Percentiles rank a stretch among this genome's conserved stretches.
phyloP scores from a whole-genome alignment of 2,113 vertebrate species.

The Myrmecophaga tridactyla region DNA sequence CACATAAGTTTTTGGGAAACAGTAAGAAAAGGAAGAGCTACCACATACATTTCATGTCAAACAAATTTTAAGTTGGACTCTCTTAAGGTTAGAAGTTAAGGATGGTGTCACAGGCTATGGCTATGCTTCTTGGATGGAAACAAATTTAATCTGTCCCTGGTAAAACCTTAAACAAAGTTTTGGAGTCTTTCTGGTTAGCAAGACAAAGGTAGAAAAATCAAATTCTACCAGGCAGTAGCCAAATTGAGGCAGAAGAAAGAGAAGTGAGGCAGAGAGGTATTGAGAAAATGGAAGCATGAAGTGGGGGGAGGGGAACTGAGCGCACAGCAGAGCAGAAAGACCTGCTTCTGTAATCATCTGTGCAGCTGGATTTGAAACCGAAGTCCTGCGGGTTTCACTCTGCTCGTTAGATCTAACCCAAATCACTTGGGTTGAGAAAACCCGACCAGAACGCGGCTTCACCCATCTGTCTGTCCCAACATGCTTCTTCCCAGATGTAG shows the following conservation, averaged over 20 bases:
- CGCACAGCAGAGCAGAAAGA: not conserved
- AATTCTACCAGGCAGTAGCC: not conserved
- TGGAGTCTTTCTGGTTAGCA: not conserved
- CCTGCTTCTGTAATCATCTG: not conserved
- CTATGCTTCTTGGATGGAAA: not conserved
- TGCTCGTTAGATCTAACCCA: slow-evolving; percentile 23
- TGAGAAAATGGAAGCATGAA: not conserved
- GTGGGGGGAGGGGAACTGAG: not conserved
- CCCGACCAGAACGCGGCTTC: not conserved
- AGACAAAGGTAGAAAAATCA: not conserved
- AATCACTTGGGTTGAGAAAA: not conserved
- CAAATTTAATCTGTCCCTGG: not conserved
- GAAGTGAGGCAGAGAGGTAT: not conserved
- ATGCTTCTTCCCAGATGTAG: not conserved
- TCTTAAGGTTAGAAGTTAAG: not conserved
- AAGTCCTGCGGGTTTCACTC: not conserved
- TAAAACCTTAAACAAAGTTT: not conserved
- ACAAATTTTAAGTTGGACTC: not conserved
- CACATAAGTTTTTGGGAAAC: not conserved
- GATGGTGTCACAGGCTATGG: not conserved
- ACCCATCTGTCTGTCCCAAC: slow-evolving; percentile 12
- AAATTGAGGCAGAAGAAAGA: not conserved
- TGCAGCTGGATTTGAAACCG: not conserved
- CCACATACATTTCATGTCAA: not conserved
- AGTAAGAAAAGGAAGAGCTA: not conserved